Conservation (phyloP, 2,113 vertebrate species). For the Rostratula benghalensis region DNA sequence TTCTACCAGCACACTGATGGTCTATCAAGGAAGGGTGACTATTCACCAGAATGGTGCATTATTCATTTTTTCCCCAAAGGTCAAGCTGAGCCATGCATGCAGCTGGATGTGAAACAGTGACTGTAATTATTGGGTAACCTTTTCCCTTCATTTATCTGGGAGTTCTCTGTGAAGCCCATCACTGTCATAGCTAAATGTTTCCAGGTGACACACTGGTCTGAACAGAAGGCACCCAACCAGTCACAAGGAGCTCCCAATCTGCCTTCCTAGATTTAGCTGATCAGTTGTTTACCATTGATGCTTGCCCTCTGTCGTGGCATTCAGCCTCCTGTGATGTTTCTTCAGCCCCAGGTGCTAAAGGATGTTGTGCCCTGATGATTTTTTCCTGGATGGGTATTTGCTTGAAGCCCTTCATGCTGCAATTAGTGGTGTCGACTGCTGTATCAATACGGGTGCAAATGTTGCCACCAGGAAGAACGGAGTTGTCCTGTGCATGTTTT, state of each 20-base stretch:
- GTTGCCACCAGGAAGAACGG: not conserved
- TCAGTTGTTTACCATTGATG: not conserved
- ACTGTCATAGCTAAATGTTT: not conserved
- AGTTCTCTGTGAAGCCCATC: not conserved
- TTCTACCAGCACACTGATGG: rapidly evolving
- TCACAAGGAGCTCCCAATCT: not conserved
- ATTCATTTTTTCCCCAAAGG: slow-evolving; percentile 32
- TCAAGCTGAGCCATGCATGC: not conserved
- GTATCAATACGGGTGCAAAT: not conserved
- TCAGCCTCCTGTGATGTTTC: not conserved
- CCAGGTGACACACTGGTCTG: not conserved
- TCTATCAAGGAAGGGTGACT: not conserved
- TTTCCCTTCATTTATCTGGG: slow-evolving; percentile 27
- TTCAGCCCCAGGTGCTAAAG: not conserved
- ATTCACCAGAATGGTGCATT: not conserved
- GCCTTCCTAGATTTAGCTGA: not conserved
- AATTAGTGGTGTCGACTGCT: not conserved
- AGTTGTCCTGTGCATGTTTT: not conserved
- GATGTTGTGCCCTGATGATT: not conserved
- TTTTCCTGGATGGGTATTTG: not conserved
- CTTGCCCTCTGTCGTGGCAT: rapidly evolving
- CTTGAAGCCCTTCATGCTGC: not conserved
- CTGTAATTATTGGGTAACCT: slow-evolving; percentile 34
- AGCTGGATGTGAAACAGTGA: not conserved
- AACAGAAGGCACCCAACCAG: not conserved